Base-by-base conservation (phyloP, 2,888 invertebrate genomes). In the Epinotia bilunana region DNA sequence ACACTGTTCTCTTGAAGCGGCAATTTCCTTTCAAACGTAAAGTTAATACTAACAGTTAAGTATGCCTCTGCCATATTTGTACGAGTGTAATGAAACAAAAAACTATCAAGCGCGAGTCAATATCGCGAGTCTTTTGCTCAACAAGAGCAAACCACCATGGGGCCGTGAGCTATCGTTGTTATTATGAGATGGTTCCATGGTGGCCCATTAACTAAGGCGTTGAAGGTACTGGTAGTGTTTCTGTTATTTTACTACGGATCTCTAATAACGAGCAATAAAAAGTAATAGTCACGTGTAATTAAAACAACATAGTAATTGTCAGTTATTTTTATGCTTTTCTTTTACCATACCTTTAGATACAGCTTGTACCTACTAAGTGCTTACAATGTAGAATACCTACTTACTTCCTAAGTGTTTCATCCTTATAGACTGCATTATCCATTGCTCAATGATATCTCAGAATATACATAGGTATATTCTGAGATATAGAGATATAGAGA, bases 291-390 rank as follows among this genome's bases (percentile, higher is more conserved):
- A 46, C 16, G 6, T 16, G 20, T 43, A 20, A 60, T 16, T 23
- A 53, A 16, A 60, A 60, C n/a, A 23, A 28, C n/a, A 72, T n/a
- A 20, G 2, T 46, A 49, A 70, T 55, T 63, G 55, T 13, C 63
- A 43, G 72, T 43, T 63, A 63, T 63, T 72, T 63, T 63, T 72
- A 72, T 72, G 55, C 43, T 72, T 43, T 72, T 72, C 71, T 72
- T 39, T 20, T 55, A 39, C 23, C 68, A 57, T 58, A 20, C 20
- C n/a, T n/a, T 53, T 3, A n/a, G 18, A 9, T 49, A 28, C 33
- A 33, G 33, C 33, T 7, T 33, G 33, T 33, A 39, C 9, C 9
- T 39, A 39, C 9, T 39, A 9, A 9, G 0, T 39, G 39, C 39
- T 39, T 9, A 39, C 39, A 39, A 39, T 39, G 39, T 39, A 39